Conservation (phyloP, 2,797 vertebrate genomes). For the Pangasius macronema region DNA sequence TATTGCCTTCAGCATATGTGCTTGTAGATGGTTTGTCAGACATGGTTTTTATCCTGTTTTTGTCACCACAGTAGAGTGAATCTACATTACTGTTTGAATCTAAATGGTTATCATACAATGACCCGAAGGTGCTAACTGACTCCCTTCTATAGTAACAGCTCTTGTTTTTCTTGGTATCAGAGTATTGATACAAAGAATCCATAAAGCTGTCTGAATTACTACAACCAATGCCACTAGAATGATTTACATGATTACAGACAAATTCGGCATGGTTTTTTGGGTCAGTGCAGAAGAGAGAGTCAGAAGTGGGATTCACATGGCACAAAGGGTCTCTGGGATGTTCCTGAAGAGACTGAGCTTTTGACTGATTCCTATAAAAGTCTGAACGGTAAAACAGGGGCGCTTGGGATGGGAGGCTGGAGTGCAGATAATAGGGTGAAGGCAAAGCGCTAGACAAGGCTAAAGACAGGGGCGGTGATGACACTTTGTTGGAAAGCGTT, state of each 20-base stretch:
- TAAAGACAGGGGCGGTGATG: constrained; percentile 75
- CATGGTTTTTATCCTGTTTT: constrained; percentile 37
- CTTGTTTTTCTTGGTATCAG: constrained; percentile 14
- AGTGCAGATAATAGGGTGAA: constrained; percentile 76
- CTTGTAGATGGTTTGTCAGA: constrained; percentile 39
- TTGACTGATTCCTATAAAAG: constrained; percentile 60
- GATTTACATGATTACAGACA: constrained; percentile 32
- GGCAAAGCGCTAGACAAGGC: constrained; percentile 60
- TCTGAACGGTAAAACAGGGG: constrained; percentile 60
- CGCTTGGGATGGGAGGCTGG: constrained; percentile 60
- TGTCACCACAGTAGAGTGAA: constrained; percentile 63
- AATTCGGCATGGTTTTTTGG: constrained; percentile 13
- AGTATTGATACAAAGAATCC: constrained; percentile 56
- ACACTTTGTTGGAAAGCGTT: constrained; percentile 65
- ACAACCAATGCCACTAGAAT: constrained; percentile 43
- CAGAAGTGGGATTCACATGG: constrained; percentile 42
- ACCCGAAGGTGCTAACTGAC: constrained; percentile 29
- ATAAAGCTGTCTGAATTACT: constrained; percentile 41
- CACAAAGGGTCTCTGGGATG: constrained; percentile 58
- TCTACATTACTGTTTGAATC: constrained; percentile 67
- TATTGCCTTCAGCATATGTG: constrained; percentile 57
- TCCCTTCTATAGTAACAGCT: constrained; percentile 16
- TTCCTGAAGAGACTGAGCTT: constrained; percentile 34
- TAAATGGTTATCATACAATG: constrained; percentile 43
- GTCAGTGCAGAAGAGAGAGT: constrained; percentile 41